Evolutionary conservation across 2,113 vertebrate species (phyloP), one percentile per base, ranked within the genome.

Genomic region (Maccullochella peelii): DNA sequence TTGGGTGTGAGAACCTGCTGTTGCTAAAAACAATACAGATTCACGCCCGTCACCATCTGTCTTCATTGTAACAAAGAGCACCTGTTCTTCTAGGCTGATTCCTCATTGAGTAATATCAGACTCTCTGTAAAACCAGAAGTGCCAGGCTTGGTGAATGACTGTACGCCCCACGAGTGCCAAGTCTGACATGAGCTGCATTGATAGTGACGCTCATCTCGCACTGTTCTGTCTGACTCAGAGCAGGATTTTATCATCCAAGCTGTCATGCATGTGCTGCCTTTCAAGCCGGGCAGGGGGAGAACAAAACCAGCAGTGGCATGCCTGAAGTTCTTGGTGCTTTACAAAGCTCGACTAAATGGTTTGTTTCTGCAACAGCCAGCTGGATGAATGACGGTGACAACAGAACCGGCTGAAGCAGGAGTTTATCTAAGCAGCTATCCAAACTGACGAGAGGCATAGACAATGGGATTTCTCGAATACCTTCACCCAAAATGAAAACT

Each of bases 241-340:
- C 44, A 63, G 62, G 57, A 84, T 84, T 78, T 79, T 27, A 80
- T 90, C 76, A 77, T 80, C 65, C 82, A 82, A 68, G 80, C 91
- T 89, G 82, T 88, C 75, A 49, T 67, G 21, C 79, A 61, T 85
- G 84, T 79, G 63, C 59, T 75, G 65, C 85, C 78, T 79, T 75
- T 85, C 49, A 54, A 42, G 61, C 86, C 2, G 33, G 58, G 44
- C 54, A 44, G 82, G 52, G 79, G 42, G 79, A 66, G 68, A 73
- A 69, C 77, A 72, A 91, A 93, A 84, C 77, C 86, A 93, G 94
- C 89, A 91, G 73, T 71, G 76, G 70, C 89, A 86, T 90, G 77
- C 88, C 83, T 93, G 65, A 75, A 83, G 84, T 83, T 89, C 88
- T 66, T 79, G 68, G 33, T 69, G 62, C 78, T 70, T 81, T 66